These are phyloP conservation scores for Temnothorax rugatulus DNA, from an alignment of 2,888 invertebrate genomes.

Conservation along the genomic window DNA sequence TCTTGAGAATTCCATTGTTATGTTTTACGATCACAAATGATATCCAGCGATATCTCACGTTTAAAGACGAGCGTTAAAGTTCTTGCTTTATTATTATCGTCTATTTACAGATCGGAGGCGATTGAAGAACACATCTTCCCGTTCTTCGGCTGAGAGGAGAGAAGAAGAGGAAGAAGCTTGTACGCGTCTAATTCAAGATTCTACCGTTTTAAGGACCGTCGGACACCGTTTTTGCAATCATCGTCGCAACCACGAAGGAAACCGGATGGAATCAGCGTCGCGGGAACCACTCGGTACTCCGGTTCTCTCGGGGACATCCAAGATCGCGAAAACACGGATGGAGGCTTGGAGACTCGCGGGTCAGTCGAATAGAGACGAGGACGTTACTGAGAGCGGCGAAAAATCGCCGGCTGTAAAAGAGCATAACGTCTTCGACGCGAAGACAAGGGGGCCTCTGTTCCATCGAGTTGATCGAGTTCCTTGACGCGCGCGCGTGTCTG, in stretches of 20 bases:
- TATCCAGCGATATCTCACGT: not conserved
- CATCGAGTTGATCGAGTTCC: conserved; percentile 67
- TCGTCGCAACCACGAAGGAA: not conserved
- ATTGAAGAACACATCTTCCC: not conserved
- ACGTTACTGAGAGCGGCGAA: conserved; percentile 37
- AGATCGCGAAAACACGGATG: not conserved
- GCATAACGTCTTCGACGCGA: conserved; percentile 43
- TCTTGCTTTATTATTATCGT: not conserved
- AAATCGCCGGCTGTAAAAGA: conserved; percentile 49
- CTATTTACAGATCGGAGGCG: not conserved
- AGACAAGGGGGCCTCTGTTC: conserved; percentile 81
- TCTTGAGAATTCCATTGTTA: conserved; percentile 18
- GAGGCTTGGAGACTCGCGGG: not conserved
- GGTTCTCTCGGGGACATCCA: not conserved
- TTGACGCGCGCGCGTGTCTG: conserved; percentile 69
- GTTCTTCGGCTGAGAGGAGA: not conserved
- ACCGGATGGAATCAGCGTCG: not conserved
- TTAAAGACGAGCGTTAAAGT: not conserved
- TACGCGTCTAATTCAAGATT: not conserved
- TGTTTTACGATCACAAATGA: not conserved
- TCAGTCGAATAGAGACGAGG: not conserved
- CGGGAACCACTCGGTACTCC: not conserved
- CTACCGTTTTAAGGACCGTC: conserved; percentile 7
- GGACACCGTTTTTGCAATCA: not conserved
- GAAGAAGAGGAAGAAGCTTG: not conserved